Conservation (phyloP, 2,113 vertebrate genomes). For the Sinosuthora webbiana region DNA sequence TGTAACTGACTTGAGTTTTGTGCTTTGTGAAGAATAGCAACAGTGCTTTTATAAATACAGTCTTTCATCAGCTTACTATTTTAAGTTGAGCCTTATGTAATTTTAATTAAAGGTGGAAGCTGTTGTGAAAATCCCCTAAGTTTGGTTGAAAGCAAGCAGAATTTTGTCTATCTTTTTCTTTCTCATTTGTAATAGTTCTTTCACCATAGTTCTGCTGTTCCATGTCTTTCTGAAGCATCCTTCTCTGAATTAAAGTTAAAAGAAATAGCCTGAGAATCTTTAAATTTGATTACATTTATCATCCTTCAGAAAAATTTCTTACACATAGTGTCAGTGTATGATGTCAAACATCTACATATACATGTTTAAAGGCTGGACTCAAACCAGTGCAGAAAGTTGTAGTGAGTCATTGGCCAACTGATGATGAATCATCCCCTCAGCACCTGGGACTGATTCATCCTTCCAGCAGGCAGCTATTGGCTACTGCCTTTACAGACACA, state of each 20-base stretch:
- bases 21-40: not conserved
- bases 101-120: not conserved
- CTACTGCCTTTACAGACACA: slow-evolving; percentile 38
- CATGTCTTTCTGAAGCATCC: not conserved
- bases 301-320: not conserved
- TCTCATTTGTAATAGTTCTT: not conserved
- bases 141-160: not conserved
- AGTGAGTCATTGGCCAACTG: slow-evolving; percentile 53
- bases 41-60: not conserved
- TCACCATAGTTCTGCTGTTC: not conserved
- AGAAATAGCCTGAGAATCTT: not conserved
- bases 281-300: not conserved
- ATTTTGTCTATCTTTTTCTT: not conserved
- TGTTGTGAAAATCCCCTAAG: not conserved
- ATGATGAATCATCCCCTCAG: slow-evolving; percentile 53
- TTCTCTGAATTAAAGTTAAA: not conserved
- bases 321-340: not conserved
- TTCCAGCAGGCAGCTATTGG: slow-evolving; percentile 9
- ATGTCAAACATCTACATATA: not conserved
- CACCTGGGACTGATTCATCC: slow-evolving; percentile 63
- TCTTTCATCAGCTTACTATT: not conserved
- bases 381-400: slow-evolving; percentile 18
- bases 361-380: not conserved
- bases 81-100: not conserved
- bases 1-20: not conserved